Conservation (phyloP, 2,113 vertebrate genomes). For the Ptychochromis oligacanthus region DNA sequence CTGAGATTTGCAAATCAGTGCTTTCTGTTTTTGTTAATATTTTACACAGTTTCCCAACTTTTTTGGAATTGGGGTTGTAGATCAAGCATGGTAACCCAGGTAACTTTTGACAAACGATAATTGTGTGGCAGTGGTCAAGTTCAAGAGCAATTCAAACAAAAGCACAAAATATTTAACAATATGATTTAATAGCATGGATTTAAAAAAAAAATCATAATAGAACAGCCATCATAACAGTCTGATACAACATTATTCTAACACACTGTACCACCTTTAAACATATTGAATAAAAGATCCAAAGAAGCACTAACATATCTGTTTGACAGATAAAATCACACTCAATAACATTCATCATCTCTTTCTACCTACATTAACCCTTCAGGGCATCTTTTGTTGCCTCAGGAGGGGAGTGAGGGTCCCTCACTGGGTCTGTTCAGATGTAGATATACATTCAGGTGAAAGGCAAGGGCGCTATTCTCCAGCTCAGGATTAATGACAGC, state of each 20-base stretch:
- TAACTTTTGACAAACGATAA: not conserved
- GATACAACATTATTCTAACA: conserved; percentile 36
- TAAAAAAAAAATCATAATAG: not conserved
- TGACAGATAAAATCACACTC: conserved; percentile 62
- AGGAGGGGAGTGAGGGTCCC: conserved; percentile 52
- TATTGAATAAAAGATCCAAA: conserved; percentile 56
- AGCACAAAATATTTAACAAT: no score
- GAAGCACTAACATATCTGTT: conserved; percentile 45
- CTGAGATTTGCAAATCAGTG: no score
- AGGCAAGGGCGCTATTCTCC: conserved; percentile 70
- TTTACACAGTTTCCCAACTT: no score
- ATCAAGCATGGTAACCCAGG: not conserved
- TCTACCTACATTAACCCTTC: conserved; percentile 60
- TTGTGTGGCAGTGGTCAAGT: not conserved
- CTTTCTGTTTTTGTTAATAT: no score
- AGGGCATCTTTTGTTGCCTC: conserved; percentile 47
- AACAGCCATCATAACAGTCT: not conserved
- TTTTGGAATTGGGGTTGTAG: no score
- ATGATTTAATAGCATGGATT: not conserved
- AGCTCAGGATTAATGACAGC: conserved; percentile 71
- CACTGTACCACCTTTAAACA: not conserved
- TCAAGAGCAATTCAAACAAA: not conserved
- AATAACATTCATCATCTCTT: conserved; percentile 59
- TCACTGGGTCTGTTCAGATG: conserved; percentile 64
- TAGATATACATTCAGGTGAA: conserved; percentile 76